Conservation (phyloP, 2,888 invertebrate genomes). For the Drosophila mulleri region DNA sequence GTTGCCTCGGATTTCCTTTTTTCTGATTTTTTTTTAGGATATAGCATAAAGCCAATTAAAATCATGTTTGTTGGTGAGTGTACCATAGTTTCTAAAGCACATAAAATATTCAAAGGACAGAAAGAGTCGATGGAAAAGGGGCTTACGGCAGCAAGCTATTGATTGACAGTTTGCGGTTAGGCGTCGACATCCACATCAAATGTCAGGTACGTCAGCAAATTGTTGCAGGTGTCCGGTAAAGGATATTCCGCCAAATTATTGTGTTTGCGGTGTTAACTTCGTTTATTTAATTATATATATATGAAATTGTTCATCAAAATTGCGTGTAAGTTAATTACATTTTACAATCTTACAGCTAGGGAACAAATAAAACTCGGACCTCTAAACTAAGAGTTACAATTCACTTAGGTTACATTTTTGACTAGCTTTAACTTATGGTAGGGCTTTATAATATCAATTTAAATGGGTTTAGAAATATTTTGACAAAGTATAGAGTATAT, state of each 20-base stretch:
- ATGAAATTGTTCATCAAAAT: slow-evolving; percentile 71
- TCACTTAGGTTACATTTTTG: slow-evolving; percentile 57
- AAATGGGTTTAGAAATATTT: slow-evolving; percentile 35
- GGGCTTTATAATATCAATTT: slow-evolving; percentile 24
- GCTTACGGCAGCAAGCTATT: slow-evolving; percentile 26
- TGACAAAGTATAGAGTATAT: slow-evolving; percentile 6
- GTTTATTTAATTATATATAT: slow-evolving; percentile 73
- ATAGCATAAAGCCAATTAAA: slow-evolving; percentile 62
- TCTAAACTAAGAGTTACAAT: slow-evolving; percentile 48
- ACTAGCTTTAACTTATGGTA: slow-evolving; percentile 54
- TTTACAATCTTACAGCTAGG: slow-evolving; percentile 65
- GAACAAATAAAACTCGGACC: slow-evolving; percentile 8
- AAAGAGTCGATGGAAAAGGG: slow-evolving; percentile 28
- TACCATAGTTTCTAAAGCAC: slow-evolving; percentile 22
- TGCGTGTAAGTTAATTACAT: slow-evolving; percentile 73
- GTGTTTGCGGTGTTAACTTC: slow-evolving; percentile 70
- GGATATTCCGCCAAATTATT: slow-evolving; percentile 31
- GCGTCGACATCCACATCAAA: slow-evolving; percentile 41
- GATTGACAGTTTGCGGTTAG: slow-evolving; percentile 82
- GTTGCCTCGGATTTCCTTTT: slow-evolving; percentile 34
- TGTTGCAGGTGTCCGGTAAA: slow-evolving; percentile 62
- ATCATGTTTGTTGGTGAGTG: slow-evolving; percentile 24
- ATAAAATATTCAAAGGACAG: slow-evolving; percentile 68
- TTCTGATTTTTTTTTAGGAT: slow-evolving; percentile 14
- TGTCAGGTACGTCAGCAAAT: slow-evolving; percentile 34